Base-by-base conservation (phyloP, 2,113 vertebrate genomes). In the Chaenogobius annularis region DNA sequence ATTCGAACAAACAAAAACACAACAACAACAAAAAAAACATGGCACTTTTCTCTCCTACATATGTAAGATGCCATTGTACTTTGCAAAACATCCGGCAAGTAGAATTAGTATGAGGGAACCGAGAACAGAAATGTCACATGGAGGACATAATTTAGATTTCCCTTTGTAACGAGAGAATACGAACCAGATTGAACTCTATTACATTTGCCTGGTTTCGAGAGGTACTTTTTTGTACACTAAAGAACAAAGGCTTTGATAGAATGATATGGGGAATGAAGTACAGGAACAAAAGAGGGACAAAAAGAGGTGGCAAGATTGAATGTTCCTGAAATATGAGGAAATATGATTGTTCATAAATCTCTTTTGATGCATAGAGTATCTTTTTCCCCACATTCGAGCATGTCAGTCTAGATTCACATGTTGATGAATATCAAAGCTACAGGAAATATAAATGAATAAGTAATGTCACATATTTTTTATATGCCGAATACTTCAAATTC, bases 311-410 rank as follows among this genome's bases (percentile, higher is more conserved):
- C 19, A 31, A 68, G 71, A 84, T 37, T 70, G 31, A 68, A 66
- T 58, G 66, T 48, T 74, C 67, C 80, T 81, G 78, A 78, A 82
- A 68, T 68, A 69, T 35, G 59, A 65, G 71, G 56, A 61, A 37
- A 35, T 80, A 59, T 74, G 73, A 74, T 85, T 76, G 64, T 78
- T 87, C 81, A 80, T 74, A 78, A 74, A 80, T 70, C 54, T 64
- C 64, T 47, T 75, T 78, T 62, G 71, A 79, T 77, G 74, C 71
- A 64, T 37, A 44, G 17, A 48, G 67, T 13, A 2, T 72, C 52
- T 46, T 46, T 26, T 13, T 46, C 56, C n/a, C 69, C 80, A 79
- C 82, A 81, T 83, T 82, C 66, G 47, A 23, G 79, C 66, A 56
- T 68, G 59, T 70, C 66, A 67, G 50, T 59, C 63, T 10, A 0